These are phyloP conservation scores for Drepana arcuata DNA, from an alignment of 1,140 invertebrate genomes.

Conservation along the genomic window DNA sequence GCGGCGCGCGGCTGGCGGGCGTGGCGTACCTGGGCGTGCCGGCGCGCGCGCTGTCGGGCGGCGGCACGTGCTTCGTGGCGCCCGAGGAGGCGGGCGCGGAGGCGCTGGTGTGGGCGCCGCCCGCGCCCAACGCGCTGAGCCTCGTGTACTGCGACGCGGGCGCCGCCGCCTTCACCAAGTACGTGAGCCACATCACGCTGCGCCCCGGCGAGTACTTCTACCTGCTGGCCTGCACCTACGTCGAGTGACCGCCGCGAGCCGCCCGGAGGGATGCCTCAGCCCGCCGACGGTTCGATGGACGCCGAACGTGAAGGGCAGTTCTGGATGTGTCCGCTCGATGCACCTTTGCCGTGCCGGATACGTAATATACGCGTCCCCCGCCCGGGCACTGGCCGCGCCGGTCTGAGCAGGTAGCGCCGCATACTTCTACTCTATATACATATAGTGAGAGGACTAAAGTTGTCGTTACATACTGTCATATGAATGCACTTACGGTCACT, in stretches of 20 bases:
- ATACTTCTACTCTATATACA: no score
- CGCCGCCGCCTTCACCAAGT: conserved; percentile 76
- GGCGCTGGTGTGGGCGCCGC: conserved; percentile 69
- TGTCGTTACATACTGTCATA: no score
- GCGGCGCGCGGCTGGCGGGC: conserved; percentile 71
- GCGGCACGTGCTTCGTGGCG: conserved; percentile 69
- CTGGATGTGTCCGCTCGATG: no score
- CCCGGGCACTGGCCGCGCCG: no score
- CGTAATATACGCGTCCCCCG: no score
- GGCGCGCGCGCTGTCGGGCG: conserved; percentile 45
- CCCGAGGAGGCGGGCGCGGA: conserved; percentile 49
- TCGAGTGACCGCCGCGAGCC: conserved; percentile 45
- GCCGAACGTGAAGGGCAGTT: no score
- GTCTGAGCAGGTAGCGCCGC: no score
- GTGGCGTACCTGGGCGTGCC: conserved; percentile 73
- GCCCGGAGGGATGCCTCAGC: no score
- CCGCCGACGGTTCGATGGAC: no score
- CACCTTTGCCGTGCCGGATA: no score
- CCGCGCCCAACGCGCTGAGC: conserved; percentile 76
- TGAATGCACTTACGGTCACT: no score
- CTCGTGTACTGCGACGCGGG: conserved; percentile 78
- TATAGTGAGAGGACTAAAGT: no score
- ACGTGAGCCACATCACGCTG: conserved; percentile 72
- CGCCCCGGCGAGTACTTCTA: conserved; percentile 62
- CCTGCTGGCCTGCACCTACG: conserved; percentile 71